phyloP scores from a whole-genome alignment of 2,797 vertebrate genomes.

The Gambusia yucatana region DNA sequence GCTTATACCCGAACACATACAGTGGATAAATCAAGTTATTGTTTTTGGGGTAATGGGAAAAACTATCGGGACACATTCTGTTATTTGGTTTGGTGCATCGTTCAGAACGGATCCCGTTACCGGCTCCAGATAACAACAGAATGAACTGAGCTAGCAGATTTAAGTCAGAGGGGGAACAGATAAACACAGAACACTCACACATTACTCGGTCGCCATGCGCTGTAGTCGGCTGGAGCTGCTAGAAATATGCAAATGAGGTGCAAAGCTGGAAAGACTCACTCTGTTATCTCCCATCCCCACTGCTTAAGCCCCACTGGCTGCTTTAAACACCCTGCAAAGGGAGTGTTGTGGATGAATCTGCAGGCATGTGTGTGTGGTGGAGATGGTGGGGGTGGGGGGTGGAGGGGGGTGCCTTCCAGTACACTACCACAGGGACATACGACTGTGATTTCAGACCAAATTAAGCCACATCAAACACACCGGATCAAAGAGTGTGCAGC shows the following conservation, averaged over 20 bases:
- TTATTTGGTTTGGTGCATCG: neutral
- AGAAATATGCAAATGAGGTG: conserved; percentile 67
- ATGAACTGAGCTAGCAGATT: neutral
- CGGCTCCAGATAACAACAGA: neutral
- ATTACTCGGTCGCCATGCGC: conserved; percentile 45
- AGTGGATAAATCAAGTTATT: neutral
- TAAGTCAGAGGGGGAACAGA: neutral
- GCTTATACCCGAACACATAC: neutral
- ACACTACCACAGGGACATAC: conserved; percentile 70
- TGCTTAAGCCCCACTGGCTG: conserved; percentile 58
- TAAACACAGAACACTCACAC: conserved; percentile 14
- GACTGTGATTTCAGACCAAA: conserved; percentile 78
- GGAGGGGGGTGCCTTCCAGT: conserved; percentile 44
- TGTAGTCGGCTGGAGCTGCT: conserved; percentile 55
- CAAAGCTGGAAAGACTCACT: conserved; percentile 17
- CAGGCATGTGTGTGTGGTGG: conserved; percentile 27
- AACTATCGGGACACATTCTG: neutral
- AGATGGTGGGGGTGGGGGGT: conserved; percentile 21
- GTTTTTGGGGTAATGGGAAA: neutral
- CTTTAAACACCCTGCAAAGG: conserved; percentile 67
- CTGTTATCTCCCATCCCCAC: conserved; percentile 72
- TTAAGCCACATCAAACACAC: conserved; percentile 78
- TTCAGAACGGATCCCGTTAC: neutral
- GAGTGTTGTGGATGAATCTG: conserved; percentile 19
- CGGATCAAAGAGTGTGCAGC: conserved; percentile 72